Evolutionary conservation across 2,888 invertebrate genomes (phyloP).

Genomic region (Tyria jacobaeae): DNA sequence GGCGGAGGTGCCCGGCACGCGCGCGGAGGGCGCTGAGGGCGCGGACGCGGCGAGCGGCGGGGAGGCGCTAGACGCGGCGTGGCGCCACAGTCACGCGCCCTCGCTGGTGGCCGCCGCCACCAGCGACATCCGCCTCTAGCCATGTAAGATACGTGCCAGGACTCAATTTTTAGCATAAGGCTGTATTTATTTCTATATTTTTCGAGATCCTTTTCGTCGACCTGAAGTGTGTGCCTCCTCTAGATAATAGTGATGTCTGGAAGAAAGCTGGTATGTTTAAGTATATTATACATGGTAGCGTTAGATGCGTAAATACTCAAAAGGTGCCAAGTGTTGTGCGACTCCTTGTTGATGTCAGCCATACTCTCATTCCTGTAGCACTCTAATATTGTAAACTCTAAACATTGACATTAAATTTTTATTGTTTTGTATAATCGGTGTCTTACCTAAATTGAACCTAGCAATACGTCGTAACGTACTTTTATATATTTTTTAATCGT

Average conservation of each 20-base stretch:
- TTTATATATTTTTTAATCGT: constrained; percentile 61
- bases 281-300: constrained; percentile 53
- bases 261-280: constrained; percentile 65
- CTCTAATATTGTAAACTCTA: constrained; percentile 69
- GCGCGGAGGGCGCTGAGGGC: constrained; percentile 36
- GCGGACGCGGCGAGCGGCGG: constrained; percentile 38
- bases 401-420: constrained; percentile 55
- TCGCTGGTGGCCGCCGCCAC: constrained; percentile 67
- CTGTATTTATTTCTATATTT: constrained; percentile 77
- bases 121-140: constrained; percentile 74
- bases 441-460: constrained; percentile 65
- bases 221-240: constrained; percentile 78
- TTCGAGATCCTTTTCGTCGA: constrained; percentile 75
- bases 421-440: constrained; percentile 43
- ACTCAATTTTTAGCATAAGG: constrained; percentile 52
- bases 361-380: constrained; percentile 80
- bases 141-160: constrained; percentile 16
- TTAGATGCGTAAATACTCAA: constrained; percentile 79
- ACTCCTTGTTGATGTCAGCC: constrained; percentile 59
- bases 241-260: constrained; percentile 64
- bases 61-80: constrained; percentile 35
- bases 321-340: constrained; percentile 70
- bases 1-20: constrained; percentile 15
- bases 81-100: constrained; percentile 50
- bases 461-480: constrained; percentile 64